Evolutionary conservation across 2,797 vertebrate genomes (phyloP).

Genomic region (Uromys caudimaculatus): DNA sequence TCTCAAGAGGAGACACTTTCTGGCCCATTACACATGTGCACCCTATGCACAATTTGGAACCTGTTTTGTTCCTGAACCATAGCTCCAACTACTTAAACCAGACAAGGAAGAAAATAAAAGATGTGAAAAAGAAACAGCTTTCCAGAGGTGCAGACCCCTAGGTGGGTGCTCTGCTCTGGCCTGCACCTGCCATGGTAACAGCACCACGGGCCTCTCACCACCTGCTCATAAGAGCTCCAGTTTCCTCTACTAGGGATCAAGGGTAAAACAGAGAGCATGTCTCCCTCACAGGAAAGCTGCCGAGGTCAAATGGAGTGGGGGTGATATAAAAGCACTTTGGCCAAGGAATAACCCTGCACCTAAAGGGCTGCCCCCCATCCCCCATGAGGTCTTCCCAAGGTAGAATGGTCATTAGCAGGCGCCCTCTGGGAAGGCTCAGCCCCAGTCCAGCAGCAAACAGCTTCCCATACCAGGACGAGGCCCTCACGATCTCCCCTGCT

Average conservation of each 20-base stretch:
- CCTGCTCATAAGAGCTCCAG: neutral
- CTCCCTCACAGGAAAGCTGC: neutral
- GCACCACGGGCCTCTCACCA: neutral
- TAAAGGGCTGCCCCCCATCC: neutral
- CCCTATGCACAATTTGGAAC: neutral
- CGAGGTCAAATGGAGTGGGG: slow-evolving; percentile 7
- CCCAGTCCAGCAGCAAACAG: neutral
- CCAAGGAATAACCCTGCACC: neutral
- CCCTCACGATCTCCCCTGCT: neutral
- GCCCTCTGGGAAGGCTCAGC: neutral
- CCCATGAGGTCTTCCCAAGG: neutral
- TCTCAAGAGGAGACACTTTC: neutral
- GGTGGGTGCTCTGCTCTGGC: neutral
- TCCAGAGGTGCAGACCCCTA: neutral
- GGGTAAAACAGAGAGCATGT: neutral
- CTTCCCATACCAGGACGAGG: neutral
- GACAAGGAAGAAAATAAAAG: neutral
- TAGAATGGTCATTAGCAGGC: neutral
- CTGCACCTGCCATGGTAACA: accelerated
- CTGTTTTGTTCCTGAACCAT: neutral
- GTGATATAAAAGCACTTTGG: neutral
- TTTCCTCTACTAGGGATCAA: neutral
- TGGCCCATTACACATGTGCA: neutral
- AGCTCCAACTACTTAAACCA: neutral
- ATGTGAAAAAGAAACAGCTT: neutral